Evolutionary conservation across 2,888 invertebrate genomes (phyloP).

Genomic region (Craniophora ligustri): DNA sequence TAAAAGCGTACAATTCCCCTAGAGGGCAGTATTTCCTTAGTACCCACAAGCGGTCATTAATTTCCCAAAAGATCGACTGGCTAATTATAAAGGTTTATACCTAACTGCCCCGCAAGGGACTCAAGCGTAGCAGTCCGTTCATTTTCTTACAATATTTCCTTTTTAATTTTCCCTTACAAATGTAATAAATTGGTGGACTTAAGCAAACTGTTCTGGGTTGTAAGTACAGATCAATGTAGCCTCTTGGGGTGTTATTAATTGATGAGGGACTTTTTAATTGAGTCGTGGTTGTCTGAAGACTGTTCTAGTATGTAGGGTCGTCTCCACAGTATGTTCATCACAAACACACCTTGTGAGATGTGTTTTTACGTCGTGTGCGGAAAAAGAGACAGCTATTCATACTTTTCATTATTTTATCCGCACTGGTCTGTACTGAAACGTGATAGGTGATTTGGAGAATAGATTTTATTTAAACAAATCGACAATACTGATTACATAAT

Average conservation of each 20-base stretch:
- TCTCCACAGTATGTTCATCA: too few species aligned
- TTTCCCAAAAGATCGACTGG: constrained; percentile 57
- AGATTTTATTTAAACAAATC: too few species aligned
- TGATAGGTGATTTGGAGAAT: too few species aligned
- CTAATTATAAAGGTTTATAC: constrained; percentile 54
- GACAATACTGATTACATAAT: too few species aligned
- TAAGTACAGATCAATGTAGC: constrained; percentile 5
- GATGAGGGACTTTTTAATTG: too few species aligned
- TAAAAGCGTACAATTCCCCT: constrained; percentile 31
- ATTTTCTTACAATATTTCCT: constrained; percentile 53
- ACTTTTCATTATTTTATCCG: too few species aligned
- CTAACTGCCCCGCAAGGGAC: constrained; percentile 48
- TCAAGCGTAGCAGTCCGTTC: constrained; percentile 28
- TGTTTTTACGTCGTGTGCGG: too few species aligned
- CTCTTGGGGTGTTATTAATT: too few species aligned
- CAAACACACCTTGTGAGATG: too few species aligned
- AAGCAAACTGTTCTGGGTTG: constrained; percentile 16
- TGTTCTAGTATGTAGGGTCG: neutral
- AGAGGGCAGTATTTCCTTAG: constrained; percentile 31
- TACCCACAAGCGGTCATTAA: constrained; percentile 50
- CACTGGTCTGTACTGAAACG: too few species aligned
- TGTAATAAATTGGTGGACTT: constrained; percentile 45
- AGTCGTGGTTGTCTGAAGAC: neutral
- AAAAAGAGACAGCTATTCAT: too few species aligned
- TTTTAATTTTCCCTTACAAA: constrained; percentile 45